A percentile compares a stretch with the other conserved stretches of the same genome.
Conservation (phyloP, 92 coral and sea anemone genomes). For the Parazoanthus darwini region DNA sequence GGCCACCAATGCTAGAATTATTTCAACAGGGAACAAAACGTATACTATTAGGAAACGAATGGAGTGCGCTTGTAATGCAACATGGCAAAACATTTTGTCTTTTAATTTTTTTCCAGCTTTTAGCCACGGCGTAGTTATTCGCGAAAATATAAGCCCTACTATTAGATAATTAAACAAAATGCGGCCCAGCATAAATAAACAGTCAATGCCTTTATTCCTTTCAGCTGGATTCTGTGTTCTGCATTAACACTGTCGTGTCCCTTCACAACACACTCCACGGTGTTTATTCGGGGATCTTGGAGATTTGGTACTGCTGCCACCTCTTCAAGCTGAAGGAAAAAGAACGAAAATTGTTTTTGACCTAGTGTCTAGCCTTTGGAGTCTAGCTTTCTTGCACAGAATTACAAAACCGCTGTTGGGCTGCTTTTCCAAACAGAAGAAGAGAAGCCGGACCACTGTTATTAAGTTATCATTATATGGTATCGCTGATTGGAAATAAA, state of each 20-base stretch:
- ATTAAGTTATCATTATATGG: too few relatives aligned
- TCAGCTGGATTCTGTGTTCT: background rate
- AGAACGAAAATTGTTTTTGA: background rate
- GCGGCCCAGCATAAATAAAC: background rate
- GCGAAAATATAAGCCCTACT: background rate
- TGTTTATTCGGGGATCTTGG: conserved; percentile 41
- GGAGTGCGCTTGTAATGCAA: background rate
- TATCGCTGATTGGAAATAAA: background rate
- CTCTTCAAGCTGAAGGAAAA: conserved; percentile 49
- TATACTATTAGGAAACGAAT: background rate
- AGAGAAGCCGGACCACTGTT: too few relatives aligned
- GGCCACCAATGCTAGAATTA: background rate
- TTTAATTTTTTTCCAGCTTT: background rate
- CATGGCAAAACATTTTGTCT: too few relatives aligned
- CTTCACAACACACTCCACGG: conserved; percentile 46
- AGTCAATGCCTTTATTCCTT: background rate
- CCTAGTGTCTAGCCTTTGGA: background rate
- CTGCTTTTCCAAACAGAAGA: too few relatives aligned
- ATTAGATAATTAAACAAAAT: background rate
- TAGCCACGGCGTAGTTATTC: background rate
- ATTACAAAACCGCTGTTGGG: too few relatives aligned
- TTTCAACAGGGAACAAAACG: background rate
- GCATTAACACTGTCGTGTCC: conserved; percentile 9
- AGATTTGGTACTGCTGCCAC: conserved; percentile 25
- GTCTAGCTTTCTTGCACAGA: too few relatives aligned